Conservation (phyloP, 2,797 vertebrate species). For the Selene dorsalis region DNA sequence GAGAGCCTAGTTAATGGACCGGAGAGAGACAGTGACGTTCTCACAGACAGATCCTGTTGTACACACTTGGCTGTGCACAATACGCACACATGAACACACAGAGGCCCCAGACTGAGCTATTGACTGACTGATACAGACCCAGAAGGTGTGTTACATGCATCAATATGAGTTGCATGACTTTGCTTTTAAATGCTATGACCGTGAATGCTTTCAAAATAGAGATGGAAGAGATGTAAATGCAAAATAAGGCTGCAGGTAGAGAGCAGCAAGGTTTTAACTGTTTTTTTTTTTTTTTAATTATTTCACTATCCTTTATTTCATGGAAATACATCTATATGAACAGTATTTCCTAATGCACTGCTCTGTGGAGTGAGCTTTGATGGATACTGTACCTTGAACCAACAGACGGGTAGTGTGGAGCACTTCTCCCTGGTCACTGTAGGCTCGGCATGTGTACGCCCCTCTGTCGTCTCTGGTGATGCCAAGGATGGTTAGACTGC, state of each 20-base stretch:
- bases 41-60: constrained; percentile 63
- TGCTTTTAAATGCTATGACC: constrained; percentile 36
- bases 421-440: constrained; percentile 97
- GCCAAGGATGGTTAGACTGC: constrained; percentile 92
- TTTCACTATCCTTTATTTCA: constrained; percentile 14
- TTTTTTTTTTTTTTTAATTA: neutral
- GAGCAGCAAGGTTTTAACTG: neutral
- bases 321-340: constrained; percentile 17
- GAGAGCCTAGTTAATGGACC: constrained; percentile 80
- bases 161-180: constrained; percentile 49
- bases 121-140: constrained; percentile 70
- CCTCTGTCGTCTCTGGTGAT: constrained; percentile 95
- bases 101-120: constrained; percentile 65
- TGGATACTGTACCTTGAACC: constrained; percentile 90
- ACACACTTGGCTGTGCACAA: constrained; percentile 65
- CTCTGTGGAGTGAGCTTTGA: neutral
- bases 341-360: neutral
- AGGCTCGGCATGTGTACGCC: constrained; percentile 95
- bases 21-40: constrained; percentile 79
- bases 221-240: constrained; percentile 28
- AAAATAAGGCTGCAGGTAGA: neutral
- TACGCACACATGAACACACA: constrained; percentile 40
- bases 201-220: constrained; percentile 28
- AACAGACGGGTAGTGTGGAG: constrained; percentile 96
- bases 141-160: constrained; percentile 62